Evolutionary conservation across 2,113 vertebrate genomes (phyloP), one percentile per base, ranked within the genome.

Genomic region (Lepidiolamprologus cunningtoni): DNA sequence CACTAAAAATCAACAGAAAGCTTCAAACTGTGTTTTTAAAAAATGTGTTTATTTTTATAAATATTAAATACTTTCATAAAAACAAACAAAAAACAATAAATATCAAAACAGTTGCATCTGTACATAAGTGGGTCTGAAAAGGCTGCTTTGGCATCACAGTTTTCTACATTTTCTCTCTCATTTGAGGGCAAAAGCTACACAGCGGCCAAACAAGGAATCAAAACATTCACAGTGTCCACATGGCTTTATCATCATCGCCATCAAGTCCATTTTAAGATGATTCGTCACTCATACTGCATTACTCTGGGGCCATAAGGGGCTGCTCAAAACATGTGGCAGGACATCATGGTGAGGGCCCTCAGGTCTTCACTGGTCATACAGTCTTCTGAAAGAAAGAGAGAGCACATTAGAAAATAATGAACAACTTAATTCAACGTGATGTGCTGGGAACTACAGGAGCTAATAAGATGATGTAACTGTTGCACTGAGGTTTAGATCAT

Each of bases 311-410:
- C 13, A 61, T 3, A 17, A 5, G 10, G 19, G 61, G 33, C 10
- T 40, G 40, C 5, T 93, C 84, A 96, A 80, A 96, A 91, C 94
- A 95, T 94, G 89, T 90, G 90, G 83, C 93, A 93, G 55, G 95
- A 83, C 96, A 97, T 97, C 91, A 96, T 42, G 61, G 95, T 94
- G 16, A 96, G 45, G 89, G 83, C 89, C 61, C 83, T 94, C 12
- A 96, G 3, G 5, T 97, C 96, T 1, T 84, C 91, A 16, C 21
- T 26, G 35, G 91, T 95, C 73, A 96, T 73, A 40, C 58, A 93
- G n/a, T 88, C 94, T 96, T 89, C 19, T 7, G 53, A 85, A 80
- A 23, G 26, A 87, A 35, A 37, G 79, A 14, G n/a, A 88, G 52
- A 4, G 81, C 17, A 88, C 17, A 10, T 86, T 23, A 88, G 16